Evolutionary conservation across 2,888 invertebrate species (phyloP), one percentile per base, ranked within the genome.

Genomic region (Eulithis testata): DNA sequence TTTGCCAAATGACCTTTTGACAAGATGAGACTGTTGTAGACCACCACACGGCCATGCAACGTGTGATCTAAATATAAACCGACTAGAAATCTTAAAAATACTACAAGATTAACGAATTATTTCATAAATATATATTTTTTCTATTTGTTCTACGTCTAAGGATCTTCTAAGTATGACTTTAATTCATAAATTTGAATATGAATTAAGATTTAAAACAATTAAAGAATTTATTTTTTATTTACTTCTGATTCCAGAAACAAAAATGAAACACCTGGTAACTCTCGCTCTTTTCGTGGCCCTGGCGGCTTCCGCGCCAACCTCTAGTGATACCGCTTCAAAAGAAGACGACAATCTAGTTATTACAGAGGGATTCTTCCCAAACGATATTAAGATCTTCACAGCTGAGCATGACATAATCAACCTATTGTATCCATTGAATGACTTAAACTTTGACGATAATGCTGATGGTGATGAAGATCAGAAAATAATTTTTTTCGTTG

Each of bases 371-470:
- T 71, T 72, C 49, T 75, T 69, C 61, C 36, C 40, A 2, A 45
- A 69, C 3, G 60, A 60, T 2, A 60, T 73, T 21, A 66, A 65
- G 44, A 50, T 69, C 11, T 76, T 82, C 71, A 75, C 75, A n/a
- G 72, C 76, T 0, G 63, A 81, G 51, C 74, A 85, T 52, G 80
- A 84, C 3, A 82, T 85, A n/a, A 74, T 81, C 11, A 76, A 75
- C 21, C 65, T 86, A 4, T 40, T 77, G 1, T 75, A 77, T 0
- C 84, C 85, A 2, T 44, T 84, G 1, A 85, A 84, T 64, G 63
- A 68, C 3, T 53, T 72, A 0, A 75, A 75, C 64, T 68, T 73
- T n/a, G 66, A 60, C 4, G 66, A 66, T 9, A 58, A 65, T 1
- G 59, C 65, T 47, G 65, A 69, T 27, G 65, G 61, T 7, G 50